Percentiles rank a stretch among this genome's conserved stretches.
These are phyloP conservation scores for Crocuta crocuta DNA, from an alignment of 2,113 vertebrate species.

Conservation along the genomic window DNA sequence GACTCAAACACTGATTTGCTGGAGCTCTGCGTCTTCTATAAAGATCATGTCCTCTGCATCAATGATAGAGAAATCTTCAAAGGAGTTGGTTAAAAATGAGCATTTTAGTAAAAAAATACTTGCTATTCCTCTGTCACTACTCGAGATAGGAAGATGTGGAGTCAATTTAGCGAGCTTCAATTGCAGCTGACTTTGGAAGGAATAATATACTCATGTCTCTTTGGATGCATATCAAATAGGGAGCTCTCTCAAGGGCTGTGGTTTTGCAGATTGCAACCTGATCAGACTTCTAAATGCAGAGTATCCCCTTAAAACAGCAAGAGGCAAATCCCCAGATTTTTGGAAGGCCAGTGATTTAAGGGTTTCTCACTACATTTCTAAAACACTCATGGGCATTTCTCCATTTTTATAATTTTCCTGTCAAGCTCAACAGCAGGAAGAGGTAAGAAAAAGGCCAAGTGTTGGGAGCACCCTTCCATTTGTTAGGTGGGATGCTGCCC, in stretches of 20 bases:
- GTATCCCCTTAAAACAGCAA: neutral
- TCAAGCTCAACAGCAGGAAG: neutral
- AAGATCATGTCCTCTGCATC: constrained; percentile 48
- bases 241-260: neutral
- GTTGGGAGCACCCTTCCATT: neutral
- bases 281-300: constrained; percentile 52
- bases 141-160: constrained; percentile 52
- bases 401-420: neutral
- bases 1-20: constrained; percentile 53
- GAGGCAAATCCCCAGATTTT: neutral
- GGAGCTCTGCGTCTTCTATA: constrained; percentile 42
- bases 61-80: constrained; percentile 47
- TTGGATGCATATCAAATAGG: constrained; percentile 52
- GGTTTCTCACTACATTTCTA: constrained; percentile 34
- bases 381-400: neutral
- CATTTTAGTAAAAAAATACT: constrained; percentile 65
- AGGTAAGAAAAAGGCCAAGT: neutral
- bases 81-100: constrained; percentile 62
- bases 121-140: constrained; percentile 43
- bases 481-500: neutral
- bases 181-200: neutral
- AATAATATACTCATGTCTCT: constrained; percentile 50
- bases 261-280: constrained; percentile 53
- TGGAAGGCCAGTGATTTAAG: neutral
- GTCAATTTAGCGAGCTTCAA: constrained; percentile 66